phyloP scores from a whole-genome alignment of 2,888 invertebrate species.

The Volucella zonaria region DNA sequence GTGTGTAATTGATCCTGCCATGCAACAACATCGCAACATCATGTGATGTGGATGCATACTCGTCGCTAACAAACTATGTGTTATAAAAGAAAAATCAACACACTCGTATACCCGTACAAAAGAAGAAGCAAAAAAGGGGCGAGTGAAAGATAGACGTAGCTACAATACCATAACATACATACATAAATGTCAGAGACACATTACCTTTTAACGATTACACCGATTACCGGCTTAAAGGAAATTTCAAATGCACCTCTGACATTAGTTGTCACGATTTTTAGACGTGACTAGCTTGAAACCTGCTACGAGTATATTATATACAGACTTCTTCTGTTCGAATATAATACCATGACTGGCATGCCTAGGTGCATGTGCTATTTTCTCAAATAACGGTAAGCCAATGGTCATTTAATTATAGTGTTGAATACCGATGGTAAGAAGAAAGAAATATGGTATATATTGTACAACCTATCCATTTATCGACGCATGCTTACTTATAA shows the following conservation, averaged over 20 bases:
- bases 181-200: conserved; percentile 63
- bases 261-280: conserved; percentile 75
- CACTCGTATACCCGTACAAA: too few species aligned
- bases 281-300: conserved; percentile 74
- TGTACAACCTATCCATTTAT: conserved; percentile 48
- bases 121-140: conserved; percentile 25
- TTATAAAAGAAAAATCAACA: conserved; percentile 31
- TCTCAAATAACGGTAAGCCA: conserved; percentile 68
- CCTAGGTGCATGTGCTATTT: conserved; percentile 64
- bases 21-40: conserved; percentile 24
- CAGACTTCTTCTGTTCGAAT: conserved; percentile 1
- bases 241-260: conserved; percentile 71
- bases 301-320: conserved; percentile 29
- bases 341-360: conserved; percentile 37
- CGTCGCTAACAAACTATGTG: too few species aligned
- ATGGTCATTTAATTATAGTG: conserved; percentile 65
- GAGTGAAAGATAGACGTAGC: neutral
- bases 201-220: conserved; percentile 43
- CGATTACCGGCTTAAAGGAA: conserved; percentile 69
- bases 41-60: neutral
- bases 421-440: conserved; percentile 57
- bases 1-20: conserved; percentile 65
- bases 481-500: conserved; percentile 19
- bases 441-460: too few species aligned
- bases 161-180: too few species aligned